A percentile compares a stretch with the other conserved stretches of the same genome.
These are phyloP conservation scores for Apamea crenata DNA, from an alignment of 2,888 invertebrate genomes.

Conservation along the genomic window DNA sequence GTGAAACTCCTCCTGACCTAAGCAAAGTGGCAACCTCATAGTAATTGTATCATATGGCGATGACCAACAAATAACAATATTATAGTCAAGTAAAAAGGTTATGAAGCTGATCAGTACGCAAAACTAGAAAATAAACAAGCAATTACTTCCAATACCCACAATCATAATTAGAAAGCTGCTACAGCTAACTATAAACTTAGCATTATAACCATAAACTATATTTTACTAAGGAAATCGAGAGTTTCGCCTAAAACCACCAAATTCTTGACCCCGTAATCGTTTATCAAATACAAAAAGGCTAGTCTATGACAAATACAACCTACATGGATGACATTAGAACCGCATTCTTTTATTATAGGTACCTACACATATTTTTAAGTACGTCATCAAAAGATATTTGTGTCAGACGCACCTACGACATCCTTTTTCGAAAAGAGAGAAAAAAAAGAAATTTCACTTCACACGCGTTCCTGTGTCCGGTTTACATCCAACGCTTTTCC, in stretches of 20 bases:
- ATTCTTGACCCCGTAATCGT: slow-evolving; percentile 36
- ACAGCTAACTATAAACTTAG: neutral
- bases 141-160: neutral
- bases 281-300: slow-evolving; percentile 16
- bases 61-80: neutral
- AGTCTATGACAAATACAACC: slow-evolving; percentile 38
- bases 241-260: slow-evolving; percentile 13
- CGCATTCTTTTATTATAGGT: slow-evolving; percentile 61
- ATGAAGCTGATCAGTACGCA: neutral
- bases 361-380: slow-evolving; percentile 51
- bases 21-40: neutral
- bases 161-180: neutral
- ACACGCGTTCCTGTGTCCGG: slow-evolving; percentile 86
- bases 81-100: neutral
- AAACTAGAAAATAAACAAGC: neutral
- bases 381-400: slow-evolving; percentile 77
- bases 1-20: no score
- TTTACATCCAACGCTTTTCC: slow-evolving; percentile 86
- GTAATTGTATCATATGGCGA: neutral
- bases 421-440: slow-evolving; percentile 84
- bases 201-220: neutral
- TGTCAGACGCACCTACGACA: slow-evolving; percentile 82
- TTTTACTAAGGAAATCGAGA: slow-evolving; percentile 17
- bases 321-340: slow-evolving; percentile 52
- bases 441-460: slow-evolving; percentile 85